Evolutionary conservation across 2,113 vertebrate genomes (phyloP).

Genomic region (Rhizomys pruinosus): DNA sequence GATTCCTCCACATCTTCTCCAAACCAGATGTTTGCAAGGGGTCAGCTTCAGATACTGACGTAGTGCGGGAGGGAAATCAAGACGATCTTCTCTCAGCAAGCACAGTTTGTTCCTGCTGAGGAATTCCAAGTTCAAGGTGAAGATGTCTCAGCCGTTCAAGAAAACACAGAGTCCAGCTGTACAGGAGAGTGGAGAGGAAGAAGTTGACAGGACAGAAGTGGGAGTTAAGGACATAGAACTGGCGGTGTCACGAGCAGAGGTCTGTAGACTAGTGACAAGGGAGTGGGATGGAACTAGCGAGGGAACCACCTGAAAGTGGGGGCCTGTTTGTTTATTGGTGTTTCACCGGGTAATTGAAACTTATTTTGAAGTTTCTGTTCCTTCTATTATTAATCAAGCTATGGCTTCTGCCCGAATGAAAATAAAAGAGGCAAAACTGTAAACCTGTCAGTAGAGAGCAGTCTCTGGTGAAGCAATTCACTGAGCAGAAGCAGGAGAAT

Average conservation of each 20-base stretch:
- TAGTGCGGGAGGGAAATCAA: background rate
- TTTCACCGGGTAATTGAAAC: background rate
- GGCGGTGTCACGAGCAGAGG: background rate
- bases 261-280: fast-evolving
- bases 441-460: background rate
- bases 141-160: background rate
- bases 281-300: background rate
- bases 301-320: background rate
- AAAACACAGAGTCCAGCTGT: background rate
- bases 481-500: background rate
- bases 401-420: background rate
- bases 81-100: background rate
- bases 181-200: background rate
- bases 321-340: background rate
- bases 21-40: background rate
- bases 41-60: background rate
- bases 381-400: background rate
- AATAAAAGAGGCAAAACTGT: background rate
- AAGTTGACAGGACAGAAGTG: background rate
- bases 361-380: background rate
- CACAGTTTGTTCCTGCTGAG: background rate
- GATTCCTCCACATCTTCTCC: background rate
- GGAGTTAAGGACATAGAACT: no score
- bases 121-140: background rate
- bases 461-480: background rate